These are phyloP conservation scores for Tiaroga cobitis DNA, from an alignment of 2,797 vertebrate species.

Conservation along the genomic window DNA sequence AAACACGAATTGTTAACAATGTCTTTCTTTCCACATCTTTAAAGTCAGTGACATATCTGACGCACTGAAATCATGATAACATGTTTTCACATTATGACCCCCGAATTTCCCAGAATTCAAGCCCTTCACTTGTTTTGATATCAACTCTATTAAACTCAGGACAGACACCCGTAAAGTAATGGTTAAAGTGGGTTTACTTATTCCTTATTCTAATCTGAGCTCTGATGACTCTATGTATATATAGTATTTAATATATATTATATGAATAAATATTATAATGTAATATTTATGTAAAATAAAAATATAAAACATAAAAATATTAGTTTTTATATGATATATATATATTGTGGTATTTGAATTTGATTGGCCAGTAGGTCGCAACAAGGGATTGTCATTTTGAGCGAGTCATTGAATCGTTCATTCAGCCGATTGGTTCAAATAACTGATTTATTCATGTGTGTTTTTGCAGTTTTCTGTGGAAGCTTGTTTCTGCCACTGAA, in stretches of 20 bases:
- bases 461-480: too few species aligned
- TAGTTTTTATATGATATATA: too few species aligned
- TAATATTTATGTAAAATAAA: too few species aligned
- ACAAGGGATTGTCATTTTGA: background rate
- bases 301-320: too few species aligned
- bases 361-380: background rate
- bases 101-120: background rate
- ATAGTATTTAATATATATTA: too few species aligned
- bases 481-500: too few species aligned
- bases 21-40: background rate
- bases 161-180: background rate
- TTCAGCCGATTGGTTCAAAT: too few species aligned
- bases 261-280: too few species aligned
- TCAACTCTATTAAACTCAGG: background rate
- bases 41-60: background rate
- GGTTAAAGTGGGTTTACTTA: background rate
- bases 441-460: too few species aligned
- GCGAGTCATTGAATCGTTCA: background rate
- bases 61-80: background rate
- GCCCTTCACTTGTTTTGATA: background rate
- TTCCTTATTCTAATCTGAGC: background rate
- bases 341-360: too few species aligned
- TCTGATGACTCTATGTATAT: background rate
- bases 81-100: background rate
- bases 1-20: conserved; percentile 19